Base-by-base conservation (phyloP, 1,140 invertebrate species). In the Dendrolimus kikuchii region DNA sequence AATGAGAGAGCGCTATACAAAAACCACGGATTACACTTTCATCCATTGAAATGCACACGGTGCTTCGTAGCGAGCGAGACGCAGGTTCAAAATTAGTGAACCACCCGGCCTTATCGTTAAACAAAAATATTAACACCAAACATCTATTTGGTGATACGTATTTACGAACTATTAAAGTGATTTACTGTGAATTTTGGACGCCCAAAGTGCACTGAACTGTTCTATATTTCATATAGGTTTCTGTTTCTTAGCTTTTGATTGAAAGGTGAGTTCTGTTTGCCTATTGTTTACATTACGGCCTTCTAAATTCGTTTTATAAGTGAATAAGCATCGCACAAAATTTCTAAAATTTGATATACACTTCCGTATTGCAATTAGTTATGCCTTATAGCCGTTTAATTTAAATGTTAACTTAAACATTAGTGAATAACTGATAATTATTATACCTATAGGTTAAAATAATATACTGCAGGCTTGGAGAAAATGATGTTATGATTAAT, bases 21-120 rank as follows among this genome's bases (percentile, higher is more conserved):
- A 86, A 85, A 86, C 76, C 77, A 73, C 73, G 73, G 82, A 77
- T 81, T 84, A 86, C 74, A 84, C 82, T 82, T 86, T 86, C 82
- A 80, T 84, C 81, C 72, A 74, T 80, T 74, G 82, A 86, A 82
- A 82, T 77, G 82, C 81, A 84, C 79, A 77, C 82, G 79, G 76
- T 74, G 71, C 82, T 73, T 69, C 74, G 73, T 68, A 57, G 65
- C 57, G 72, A 71, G 60, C 62, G 74, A 78, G 72, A 67, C 75
- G 77, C 79, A 71, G 69, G 72, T 76, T 76, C 68, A 57, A 70
- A 76, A 72, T 69, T 69, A 65, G 64, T 70, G 66, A 77, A 76
- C 67, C 62, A 66, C 64, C 66, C 66, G 64, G 66, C 68, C 63
- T 67, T 74, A 67, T 65, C 71, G 66, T 68, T 66, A 58, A 67